Evolutionary conservation across 1,140 invertebrate species (phyloP).

Genomic region (Argopecten irradians): DNA sequence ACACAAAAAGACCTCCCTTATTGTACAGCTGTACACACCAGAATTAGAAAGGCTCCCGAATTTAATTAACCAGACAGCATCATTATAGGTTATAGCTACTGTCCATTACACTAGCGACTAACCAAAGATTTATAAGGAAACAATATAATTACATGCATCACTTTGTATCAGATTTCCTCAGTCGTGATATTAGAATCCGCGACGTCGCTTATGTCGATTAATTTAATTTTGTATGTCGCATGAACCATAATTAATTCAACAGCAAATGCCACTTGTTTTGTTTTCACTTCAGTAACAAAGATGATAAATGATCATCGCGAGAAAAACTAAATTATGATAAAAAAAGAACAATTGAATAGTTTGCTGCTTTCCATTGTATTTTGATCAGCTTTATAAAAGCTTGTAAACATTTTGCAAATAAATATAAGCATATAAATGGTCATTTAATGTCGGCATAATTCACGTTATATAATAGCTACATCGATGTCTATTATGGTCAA

Average conservation of each 20-base stretch:
- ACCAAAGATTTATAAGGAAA: background rate
- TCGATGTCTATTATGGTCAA: too few relatives aligned
- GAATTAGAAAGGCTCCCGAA: background rate
- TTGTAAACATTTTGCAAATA: too few relatives aligned
- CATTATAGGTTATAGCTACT: background rate
- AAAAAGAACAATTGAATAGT: too few relatives aligned
- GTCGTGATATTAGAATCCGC: background rate
- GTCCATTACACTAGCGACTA: background rate
- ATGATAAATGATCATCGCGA: too few relatives aligned
- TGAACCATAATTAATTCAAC: background rate
- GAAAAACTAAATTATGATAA: too few relatives aligned
- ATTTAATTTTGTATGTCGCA: conserved; percentile 5
- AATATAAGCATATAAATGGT: too few relatives aligned
- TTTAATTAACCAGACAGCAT: background rate
- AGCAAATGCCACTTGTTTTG: background rate
- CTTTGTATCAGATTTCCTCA: background rate
- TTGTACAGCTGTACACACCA: background rate
- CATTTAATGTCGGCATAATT: too few relatives aligned
- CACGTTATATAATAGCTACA: too few relatives aligned
- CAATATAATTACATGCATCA: background rate
- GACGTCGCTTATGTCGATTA: background rate
- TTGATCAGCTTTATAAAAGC: too few relatives aligned
- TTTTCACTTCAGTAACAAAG: too few relatives aligned
- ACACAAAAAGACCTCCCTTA: background rate
- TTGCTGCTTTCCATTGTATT: too few relatives aligned